phyloP scores from a whole-genome alignment of 2,113 vertebrate genomes.

The Mormoops blainvillei region DNA sequence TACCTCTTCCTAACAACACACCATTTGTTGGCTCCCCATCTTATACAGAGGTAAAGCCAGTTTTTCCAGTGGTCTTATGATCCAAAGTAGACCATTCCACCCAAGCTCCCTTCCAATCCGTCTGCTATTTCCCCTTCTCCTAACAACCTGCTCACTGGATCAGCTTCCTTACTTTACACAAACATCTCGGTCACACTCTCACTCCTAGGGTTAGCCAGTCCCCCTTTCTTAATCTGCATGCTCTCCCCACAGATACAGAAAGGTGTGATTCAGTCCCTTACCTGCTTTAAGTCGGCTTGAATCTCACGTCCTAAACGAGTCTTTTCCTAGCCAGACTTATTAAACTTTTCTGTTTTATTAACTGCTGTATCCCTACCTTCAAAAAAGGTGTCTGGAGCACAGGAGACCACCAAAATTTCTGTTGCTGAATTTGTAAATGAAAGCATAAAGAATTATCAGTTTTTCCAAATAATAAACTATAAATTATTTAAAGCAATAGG shows the following conservation, averaged over 20 bases:
- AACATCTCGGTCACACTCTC: not conserved
- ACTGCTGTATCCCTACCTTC: not conserved
- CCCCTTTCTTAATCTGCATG: not conserved
- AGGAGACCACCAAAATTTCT: not conserved
- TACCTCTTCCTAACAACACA: not conserved
- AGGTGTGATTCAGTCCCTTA: not conserved
- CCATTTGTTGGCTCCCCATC: not conserved
- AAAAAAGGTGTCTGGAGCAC: not conserved
- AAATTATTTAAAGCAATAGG: not conserved
- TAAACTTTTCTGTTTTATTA: not conserved
- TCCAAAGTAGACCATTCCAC: not conserved
- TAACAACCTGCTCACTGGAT: rapidly evolving
- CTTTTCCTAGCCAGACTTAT: not conserved
- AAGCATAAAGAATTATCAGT: not conserved
- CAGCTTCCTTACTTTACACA: too few species aligned
- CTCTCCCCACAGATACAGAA: not conserved
- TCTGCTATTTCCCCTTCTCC: not conserved
- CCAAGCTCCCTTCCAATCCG: too few species aligned
- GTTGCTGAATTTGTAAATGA: not conserved
- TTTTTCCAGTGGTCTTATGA: not conserved
- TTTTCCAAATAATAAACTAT: not conserved
- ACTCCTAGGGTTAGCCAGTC: not conserved
- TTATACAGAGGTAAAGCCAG: not conserved
- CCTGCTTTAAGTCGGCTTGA: not conserved
- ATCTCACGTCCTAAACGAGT: not conserved